Percentiles rank a stretch among this genome's conserved stretches.
Evolutionary conservation across 2,113 vertebrate genomes (phyloP).

Genomic region (mouse (Mus musculus)): GRCm39 chr14:87078501-87079000

Average conservation of each 20-base stretch:
- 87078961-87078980: not conserved
- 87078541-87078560: not conserved
- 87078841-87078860: not conserved
- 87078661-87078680: not conserved
- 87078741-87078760: not conserved
- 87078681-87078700: not conserved
- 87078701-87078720: not conserved
- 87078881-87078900: not conserved
- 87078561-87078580: not conserved
- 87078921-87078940: not conserved
- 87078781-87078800: not conserved
- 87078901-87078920: too few relatives aligned
- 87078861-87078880: rapidly evolving
- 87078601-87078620: too few relatives aligned
- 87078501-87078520: not conserved
- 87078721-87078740: not conserved
- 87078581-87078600: not conserved
- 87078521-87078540: not conserved
- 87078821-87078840: not conserved
- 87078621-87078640: rapidly evolving
- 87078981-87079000: not conserved
- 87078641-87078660: not conserved
- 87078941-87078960: not conserved
- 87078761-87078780: not conserved
- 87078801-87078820: not conserved